These are phyloP conservation scores for Chorisops tibialis DNA, from an alignment of 2,888 invertebrate genomes.

Conservation along the genomic window DNA sequence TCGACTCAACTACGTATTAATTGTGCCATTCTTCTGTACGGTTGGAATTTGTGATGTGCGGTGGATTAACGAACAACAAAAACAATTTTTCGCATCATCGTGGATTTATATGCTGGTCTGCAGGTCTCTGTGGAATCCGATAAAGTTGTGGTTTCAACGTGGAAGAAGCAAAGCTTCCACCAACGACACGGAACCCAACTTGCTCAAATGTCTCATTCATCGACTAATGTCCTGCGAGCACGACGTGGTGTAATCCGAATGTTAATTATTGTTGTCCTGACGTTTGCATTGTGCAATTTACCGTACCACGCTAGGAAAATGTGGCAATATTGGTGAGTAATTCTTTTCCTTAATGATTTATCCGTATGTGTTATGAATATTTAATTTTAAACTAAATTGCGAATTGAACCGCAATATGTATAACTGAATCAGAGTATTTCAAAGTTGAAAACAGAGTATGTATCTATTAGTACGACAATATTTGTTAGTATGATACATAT, in stretches of 20 bases:
- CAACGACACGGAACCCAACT: conserved; percentile 52
- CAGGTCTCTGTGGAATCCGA: conserved; percentile 52
- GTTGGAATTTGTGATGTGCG: not conserved
- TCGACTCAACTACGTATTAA: too few relatives aligned
- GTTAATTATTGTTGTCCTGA: conserved; percentile 82
- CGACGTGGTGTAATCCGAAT: conserved; percentile 83
- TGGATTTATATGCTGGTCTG: conserved; percentile 4
- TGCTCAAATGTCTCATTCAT: conserved; percentile 65
- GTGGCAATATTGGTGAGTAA: conserved; percentile 74
- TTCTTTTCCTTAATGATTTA: not conserved
- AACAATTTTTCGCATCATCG: conserved; percentile 2
- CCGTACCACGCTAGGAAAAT: conserved; percentile 86
- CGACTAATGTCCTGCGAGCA: conserved; percentile 73
- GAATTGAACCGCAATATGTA: too few relatives aligned
- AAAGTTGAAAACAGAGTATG: too few relatives aligned
- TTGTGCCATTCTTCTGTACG: too few relatives aligned
- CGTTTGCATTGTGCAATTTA: conserved; percentile 84
- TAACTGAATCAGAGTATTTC: too few relatives aligned
- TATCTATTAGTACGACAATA: too few relatives aligned
- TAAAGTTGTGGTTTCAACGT: conserved; percentile 48
- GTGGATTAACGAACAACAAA: conserved; percentile 27
- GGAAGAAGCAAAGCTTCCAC: conserved; percentile 50
- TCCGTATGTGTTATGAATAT: not conserved
- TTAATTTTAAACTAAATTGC: too few relatives aligned
- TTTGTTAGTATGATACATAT: too few relatives aligned